Evolutionary conservation across 2,888 invertebrate genomes (phyloP).

Genomic region (Augochlorella aurata): DNA sequence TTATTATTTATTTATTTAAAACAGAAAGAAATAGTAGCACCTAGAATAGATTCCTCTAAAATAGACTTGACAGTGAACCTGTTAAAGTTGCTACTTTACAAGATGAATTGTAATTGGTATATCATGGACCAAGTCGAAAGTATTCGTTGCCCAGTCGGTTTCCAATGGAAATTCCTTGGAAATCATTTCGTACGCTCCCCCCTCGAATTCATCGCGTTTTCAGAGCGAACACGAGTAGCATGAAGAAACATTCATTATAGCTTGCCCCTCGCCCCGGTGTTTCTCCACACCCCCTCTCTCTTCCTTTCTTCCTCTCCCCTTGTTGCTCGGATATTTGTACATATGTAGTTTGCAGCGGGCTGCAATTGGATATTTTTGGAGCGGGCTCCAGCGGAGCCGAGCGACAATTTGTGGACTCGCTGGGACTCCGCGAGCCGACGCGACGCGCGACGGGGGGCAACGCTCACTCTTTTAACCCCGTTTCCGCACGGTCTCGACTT

Average conservation of each 20-base stretch:
- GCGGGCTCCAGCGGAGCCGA: conserved; percentile 31
- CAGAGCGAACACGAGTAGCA: background rate
- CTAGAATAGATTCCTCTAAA: too few species aligned
- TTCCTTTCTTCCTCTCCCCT: conserved; percentile 1
- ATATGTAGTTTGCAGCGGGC: conserved; percentile 55
- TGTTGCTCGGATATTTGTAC: conserved; percentile 57
- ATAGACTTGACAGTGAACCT: too few species aligned
- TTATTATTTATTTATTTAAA: too few species aligned
- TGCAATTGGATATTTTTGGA: conserved; percentile 68
- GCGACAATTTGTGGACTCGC: conserved; percentile 52
- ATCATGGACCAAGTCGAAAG: too few species aligned
- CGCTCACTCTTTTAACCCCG: conserved; percentile 45
- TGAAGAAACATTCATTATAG: conserved; percentile 47
- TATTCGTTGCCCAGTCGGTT: too few species aligned
- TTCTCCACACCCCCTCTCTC: background rate
- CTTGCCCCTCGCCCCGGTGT: background rate
- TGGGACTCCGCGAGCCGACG: conserved; percentile 23
- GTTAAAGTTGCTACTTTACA: too few species aligned
- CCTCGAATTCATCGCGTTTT: conserved; percentile 5
- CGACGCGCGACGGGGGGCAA: conserved; percentile 23
- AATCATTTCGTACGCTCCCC: background rate
- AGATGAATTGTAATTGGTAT: too few species aligned
- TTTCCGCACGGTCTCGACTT: background rate
- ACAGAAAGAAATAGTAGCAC: too few species aligned
- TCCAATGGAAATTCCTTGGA: too few species aligned